Evolutionary conservation across 2,113 vertebrate genomes (phyloP), one percentile per base, ranked within the genome.

Genomic region (Melanerpes aurifrons): DNA sequence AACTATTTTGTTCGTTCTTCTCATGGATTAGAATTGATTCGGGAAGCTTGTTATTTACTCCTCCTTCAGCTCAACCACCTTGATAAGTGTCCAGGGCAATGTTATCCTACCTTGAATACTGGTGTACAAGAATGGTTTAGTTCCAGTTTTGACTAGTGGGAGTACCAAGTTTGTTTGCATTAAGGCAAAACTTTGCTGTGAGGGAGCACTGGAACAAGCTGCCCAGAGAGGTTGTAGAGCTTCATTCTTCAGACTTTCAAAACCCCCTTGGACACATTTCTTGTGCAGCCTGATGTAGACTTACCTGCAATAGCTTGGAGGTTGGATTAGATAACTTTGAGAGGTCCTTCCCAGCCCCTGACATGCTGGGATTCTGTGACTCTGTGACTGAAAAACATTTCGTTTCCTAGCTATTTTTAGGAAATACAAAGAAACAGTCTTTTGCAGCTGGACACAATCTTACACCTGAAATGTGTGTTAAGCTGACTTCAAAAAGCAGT

Each of bases 401-500:
- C 22, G 2, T 29, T 81, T 94, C 68, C 28, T 32, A 71, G 10
- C 11, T 81, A 16, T 24, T 74, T 61, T 84, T 56, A 62, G 50
- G 12, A 26, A 31, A 62, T 61, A 58, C 17, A 67, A 63, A 7
- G 9, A 7, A 5, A 37, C 3, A 11, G 28, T 7, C 12, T 59
- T 81, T 80, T 74, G 25, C 29, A 75, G 61, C 13, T 15, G 28
- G 32, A 32, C 13, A 12, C 6, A 3, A 43, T 14, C 56, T 72
- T 35, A n/a, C 3, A 76, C 4, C 4, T 1, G 2, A 6, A 5
- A 31, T 5, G 4, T 18, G 10, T 22, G 8, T 53, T n/a, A 64
- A 71, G 19, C 21, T 2, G 2, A 50, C 8, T 59, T 77, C 61
- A 86, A 78, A 92, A 75, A 2, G 10, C 43, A 5, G 3, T 43